phyloP scores from a whole-genome alignment of 2,113 vertebrate genomes.

The Pao palembangensis region DNA sequence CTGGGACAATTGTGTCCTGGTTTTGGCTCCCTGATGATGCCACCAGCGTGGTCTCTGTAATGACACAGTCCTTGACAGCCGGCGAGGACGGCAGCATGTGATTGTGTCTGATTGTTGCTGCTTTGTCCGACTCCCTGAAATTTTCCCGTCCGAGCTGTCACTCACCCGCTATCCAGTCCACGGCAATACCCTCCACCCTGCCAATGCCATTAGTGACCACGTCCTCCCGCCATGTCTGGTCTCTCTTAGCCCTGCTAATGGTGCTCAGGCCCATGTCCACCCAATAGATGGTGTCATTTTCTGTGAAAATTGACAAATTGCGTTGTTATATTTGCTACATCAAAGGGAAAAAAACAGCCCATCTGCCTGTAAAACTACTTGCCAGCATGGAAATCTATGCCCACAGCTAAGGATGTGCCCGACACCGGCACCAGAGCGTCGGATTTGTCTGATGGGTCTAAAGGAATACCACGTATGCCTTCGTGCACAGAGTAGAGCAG shows the following conservation, averaged over 20 bases:
- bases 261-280: slow-evolving; percentile 97
- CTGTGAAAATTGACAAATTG: slow-evolving; percentile 57
- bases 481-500: slow-evolving; percentile 95
- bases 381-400: slow-evolving; percentile 98
- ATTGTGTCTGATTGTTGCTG: not conserved
- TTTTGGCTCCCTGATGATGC: not conserved
- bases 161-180: slow-evolving; percentile 95
- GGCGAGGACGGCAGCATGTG: not conserved
- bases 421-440: slow-evolving; percentile 95
- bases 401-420: slow-evolving; percentile 91
- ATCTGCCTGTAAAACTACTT: slow-evolving; percentile 15
- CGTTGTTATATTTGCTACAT: slow-evolving; percentile 1
- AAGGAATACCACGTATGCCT: slow-evolving; percentile 92
- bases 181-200: slow-evolving; percentile 92
- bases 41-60: not conserved
- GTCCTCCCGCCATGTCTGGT: slow-evolving; percentile 95
- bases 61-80: not conserved
- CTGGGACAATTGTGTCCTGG: not conserved
- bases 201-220: slow-evolving; percentile 96
- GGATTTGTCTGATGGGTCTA: slow-evolving; percentile 93
- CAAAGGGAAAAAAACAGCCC: not conserved
- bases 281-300: slow-evolving; percentile 98
- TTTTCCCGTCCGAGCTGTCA: not conserved
- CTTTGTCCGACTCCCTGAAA: too few relatives aligned
- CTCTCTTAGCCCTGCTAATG: slow-evolving; percentile 92